Evolutionary conservation across 2,888 invertebrate species (phyloP), one percentile per base, ranked within the genome.

Genomic region (Cryptocephalus primarius): DNA sequence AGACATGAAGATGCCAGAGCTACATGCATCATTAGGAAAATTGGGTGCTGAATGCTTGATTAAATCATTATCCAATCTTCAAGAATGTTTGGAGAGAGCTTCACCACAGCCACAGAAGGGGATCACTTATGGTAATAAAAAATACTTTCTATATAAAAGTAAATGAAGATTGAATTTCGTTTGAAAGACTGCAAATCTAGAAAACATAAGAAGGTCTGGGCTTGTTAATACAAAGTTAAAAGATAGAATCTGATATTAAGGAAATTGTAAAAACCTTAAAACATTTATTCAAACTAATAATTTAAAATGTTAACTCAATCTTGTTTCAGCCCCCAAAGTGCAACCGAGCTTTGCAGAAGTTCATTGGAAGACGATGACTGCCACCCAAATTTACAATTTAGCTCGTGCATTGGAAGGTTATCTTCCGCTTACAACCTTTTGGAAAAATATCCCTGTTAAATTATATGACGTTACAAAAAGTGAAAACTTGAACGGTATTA

Each of bases 251-350:
- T 22, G 6, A 22, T 6, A 22, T 22, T 22, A 22, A 22, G 22
- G 22, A 22, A 22, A 22, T 6, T 22, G 22, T 22, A 4, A 6
- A 22, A 22, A 4, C 6, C 22, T 22, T 22, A 22, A n/a, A 22
- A 4, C 22, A 22, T 22, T 22, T 22, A n/a, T n/a, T n/a, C n/a
- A n/a, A 4, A 22, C 22, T 2, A 22, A 22, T 6, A 22, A 4
- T 22, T 22, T 22, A 22, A 22, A 22, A 22, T 4, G 2, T 22
- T 6, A 4, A 22, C 22, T 22, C 22, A 22, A 22, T 22, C 11
- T 8, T 8, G 13, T 55, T 57, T 53, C 64, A 87, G 89, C 91
- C 38, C 87, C 84, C 49, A 88, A 85, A 75, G 74, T 90, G 47
- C 73, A 74, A 31, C 70, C 77, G 48, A 65, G 67, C 45, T 73